Conservation (phyloP, 2,797 vertebrate genomes). For the Loriculus beryllinus region DNA sequence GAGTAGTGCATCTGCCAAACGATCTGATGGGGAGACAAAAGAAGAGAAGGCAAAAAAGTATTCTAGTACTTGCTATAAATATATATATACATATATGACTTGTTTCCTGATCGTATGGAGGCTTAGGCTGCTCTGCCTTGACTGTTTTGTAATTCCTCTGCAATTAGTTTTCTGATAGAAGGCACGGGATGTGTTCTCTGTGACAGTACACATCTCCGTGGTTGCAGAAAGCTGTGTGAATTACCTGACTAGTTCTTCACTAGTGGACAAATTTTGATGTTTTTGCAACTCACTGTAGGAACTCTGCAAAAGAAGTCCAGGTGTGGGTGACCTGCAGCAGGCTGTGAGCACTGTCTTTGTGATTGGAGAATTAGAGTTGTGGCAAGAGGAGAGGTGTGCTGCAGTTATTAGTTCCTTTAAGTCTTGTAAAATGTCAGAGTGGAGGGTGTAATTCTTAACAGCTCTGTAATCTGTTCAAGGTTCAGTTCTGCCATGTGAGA, state of each 20-base stretch:
- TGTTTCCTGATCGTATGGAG: constrained; percentile 14
- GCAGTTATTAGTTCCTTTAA: not conserved
- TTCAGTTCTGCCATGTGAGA: not conserved
- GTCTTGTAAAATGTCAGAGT: not conserved
- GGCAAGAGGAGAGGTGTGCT: not conserved
- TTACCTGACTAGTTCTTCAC: not conserved
- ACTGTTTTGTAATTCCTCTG: constrained; percentile 14
- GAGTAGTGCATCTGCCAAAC: constrained; percentile 79
- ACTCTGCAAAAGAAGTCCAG: not conserved
- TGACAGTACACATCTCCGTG: not conserved
- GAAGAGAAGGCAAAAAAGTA: constrained; percentile 91
- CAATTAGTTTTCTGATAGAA: not conserved
- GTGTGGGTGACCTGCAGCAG: not conserved
- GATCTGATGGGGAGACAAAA: constrained; percentile 84
- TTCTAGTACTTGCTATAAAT: constrained; percentile 60
- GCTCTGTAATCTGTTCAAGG: not conserved
- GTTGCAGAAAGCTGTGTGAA: not conserved
- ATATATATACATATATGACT: constrained; percentile 38
- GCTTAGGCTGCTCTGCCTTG: constrained; percentile 15
- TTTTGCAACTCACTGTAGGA: not conserved
- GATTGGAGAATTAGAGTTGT: not conserved
- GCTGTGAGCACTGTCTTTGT: not conserved
- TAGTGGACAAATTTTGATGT: not conserved
- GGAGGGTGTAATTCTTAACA: not conserved
- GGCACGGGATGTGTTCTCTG: not conserved